phyloP scores from a whole-genome alignment of 2,888 invertebrate species.

The Drosophila buzzatii region DNA sequence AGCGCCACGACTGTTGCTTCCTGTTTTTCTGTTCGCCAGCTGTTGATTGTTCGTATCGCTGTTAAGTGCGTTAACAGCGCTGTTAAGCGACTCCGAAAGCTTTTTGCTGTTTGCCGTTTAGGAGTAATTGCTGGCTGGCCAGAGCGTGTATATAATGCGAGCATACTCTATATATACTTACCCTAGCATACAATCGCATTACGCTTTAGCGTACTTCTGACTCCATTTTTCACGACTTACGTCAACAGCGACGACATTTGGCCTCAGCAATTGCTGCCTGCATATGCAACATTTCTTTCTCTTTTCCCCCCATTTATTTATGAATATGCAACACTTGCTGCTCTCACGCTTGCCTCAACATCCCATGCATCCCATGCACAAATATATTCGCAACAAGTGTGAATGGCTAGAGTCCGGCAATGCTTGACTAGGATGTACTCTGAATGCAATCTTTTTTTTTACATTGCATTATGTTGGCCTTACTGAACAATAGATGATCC shows the following conservation, averaged over 20 bases:
- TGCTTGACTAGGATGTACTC: too few species aligned
- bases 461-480: too few species aligned
- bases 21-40: conserved; percentile 29
- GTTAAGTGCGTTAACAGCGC: conserved; percentile 24
- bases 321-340: background rate
- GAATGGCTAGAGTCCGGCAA: background rate
- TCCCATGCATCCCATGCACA: background rate
- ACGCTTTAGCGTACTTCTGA: background rate
- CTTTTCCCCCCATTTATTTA: background rate
- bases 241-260: conserved; percentile 1
- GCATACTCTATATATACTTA: background rate
- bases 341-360: background rate
- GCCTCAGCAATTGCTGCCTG: background rate
- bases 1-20: conserved; percentile 59
- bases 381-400: background rate
- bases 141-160: background rate
- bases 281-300: background rate
- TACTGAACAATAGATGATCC: too few species aligned
- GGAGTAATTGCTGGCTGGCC: conserved; percentile 14
- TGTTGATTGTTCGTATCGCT: conserved; percentile 23
- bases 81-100: conserved; percentile 52
- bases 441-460: too few species aligned
- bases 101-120: conserved; percentile 30
- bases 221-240: background rate
- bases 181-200: background rate